Percentiles rank a stretch among this genome's conserved stretches.
phyloP scores from a whole-genome alignment of 1,140 invertebrate species.

The Helicoverpa armigera region DNA sequence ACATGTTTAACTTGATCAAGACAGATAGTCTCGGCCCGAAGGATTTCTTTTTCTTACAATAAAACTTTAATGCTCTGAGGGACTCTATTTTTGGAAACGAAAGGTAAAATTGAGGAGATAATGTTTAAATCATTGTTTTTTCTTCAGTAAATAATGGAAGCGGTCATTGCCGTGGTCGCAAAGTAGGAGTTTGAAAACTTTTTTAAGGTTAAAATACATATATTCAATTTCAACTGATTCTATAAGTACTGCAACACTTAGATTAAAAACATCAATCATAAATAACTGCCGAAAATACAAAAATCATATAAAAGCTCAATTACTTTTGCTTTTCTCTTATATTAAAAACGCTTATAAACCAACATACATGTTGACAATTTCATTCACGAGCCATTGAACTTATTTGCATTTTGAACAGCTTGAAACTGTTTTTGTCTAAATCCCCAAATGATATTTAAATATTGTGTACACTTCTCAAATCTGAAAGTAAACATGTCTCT shows the following conservation, averaged over 20 bases:
- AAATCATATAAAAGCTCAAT: background rate
- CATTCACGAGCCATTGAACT: conserved; percentile 10
- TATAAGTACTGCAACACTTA: no score
- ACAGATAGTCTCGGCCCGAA: background rate
- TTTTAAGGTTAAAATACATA: no score
- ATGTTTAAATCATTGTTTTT: background rate
- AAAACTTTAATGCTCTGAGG: conserved; percentile 19
- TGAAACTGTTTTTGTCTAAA: conserved; percentile 15
- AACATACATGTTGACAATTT: background rate
- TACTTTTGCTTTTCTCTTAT: background rate
- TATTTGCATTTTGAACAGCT: conserved; percentile 32
- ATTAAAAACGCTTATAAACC: background rate
- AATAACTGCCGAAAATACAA: no score
- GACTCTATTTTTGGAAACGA: background rate
- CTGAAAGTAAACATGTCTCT: background rate
- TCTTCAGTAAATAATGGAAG: background rate
- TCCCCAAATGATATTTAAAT: conserved; percentile 35
- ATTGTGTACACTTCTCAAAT: background rate
- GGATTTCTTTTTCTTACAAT: conserved; percentile 8
- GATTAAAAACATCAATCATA: no score
- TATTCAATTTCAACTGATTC: background rate
- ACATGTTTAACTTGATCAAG: background rate
- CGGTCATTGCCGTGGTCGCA: background rate
- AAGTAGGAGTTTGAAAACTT: background rate
- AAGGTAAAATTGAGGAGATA: background rate